Percentiles rank a stretch among this genome's conserved stretches.
Evolutionary conservation across 1,140 invertebrate genomes (phyloP).

Genomic region (Papilio aristodemus): DNA sequence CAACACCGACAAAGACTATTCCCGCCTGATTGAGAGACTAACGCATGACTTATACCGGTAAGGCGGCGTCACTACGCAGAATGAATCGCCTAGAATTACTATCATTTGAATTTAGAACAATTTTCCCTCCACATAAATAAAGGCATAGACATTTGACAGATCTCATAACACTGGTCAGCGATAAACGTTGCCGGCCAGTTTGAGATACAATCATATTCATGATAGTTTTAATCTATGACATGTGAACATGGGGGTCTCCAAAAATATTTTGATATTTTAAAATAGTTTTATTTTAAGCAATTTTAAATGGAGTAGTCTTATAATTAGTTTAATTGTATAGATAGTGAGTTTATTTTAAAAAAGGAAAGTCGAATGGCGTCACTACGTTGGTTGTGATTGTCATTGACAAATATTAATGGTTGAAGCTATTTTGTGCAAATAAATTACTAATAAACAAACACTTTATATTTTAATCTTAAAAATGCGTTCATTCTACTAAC

Average conservation of each 20-base stretch:
- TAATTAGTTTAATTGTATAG: not conserved
- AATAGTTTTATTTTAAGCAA: not conserved
- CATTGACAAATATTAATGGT: not conserved
- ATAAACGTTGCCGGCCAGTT: not conserved
- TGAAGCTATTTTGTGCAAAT: not conserved
- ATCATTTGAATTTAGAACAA: not conserved
- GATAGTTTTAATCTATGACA: constrained; percentile 6
- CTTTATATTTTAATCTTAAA: too few species aligned
- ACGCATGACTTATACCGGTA: constrained; percentile 34
- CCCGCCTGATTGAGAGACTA: constrained; percentile 36
- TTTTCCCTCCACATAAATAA: not conserved
- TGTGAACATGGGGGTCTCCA: too few species aligned
- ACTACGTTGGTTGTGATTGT: constrained; percentile 1
- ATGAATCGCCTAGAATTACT: constrained; percentile 27
- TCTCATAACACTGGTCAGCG: not conserved
- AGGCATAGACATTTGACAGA: not conserved
- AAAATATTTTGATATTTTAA: not conserved
- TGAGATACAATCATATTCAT: not conserved
- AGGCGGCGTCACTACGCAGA: constrained; percentile 4
- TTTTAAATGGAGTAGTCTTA: not conserved
- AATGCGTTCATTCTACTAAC: too few species aligned
- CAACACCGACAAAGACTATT: constrained; percentile 40
- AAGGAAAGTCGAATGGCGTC: not conserved
- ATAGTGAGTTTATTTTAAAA: not conserved
- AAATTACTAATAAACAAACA: not conserved